Evolutionary conservation across 1,140 invertebrate genomes (phyloP), one percentile per base, ranked within the genome.

Genomic region (Geopemphigus sp.): DNA sequence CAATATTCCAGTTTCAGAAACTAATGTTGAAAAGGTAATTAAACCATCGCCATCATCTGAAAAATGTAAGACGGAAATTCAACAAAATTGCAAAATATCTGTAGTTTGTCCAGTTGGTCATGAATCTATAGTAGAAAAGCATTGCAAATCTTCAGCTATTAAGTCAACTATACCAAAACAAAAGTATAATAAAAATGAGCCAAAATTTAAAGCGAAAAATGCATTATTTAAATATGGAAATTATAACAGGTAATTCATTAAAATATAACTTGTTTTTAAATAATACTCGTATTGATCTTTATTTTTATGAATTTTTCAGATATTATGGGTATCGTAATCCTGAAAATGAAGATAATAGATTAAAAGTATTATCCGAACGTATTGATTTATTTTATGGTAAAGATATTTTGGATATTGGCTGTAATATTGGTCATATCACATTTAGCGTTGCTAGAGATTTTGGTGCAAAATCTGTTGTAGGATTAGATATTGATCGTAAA

Each of bases 381-480:
- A 87, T 89, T 61, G 92, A 97, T 83, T 89, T 98, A 84, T 98
- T 99, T 85, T 87, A 91, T 81, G 90, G 91, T 17, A 98, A 96
- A 86, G 93, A 96, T 86, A 91, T 99, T 29, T 87, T 99, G 57
- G 98, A 99, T 84, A 95, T 99, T 84, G 98, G 98, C 14, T 99
- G 98, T 85, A 99, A 99, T 88, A 93, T 96, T 82, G 98, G 98
- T 4, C 94, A 97, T 84, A 90, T 99, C 64, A 97, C 97, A 4
- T 87, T 94, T 24, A 91, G 91, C 0, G 88, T 99, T 68, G 97
- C 95, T 0, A 88, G 93, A 82, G 92, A 96, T 83, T 92, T 95
- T 84, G 87, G 89, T 50, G 95, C 97, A 4, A 90, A 90, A 78
- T 92, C 91, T 83, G 92, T 98, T 80, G 89, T 95, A 54, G 98